Evolutionary conservation across 2,888 invertebrate genomes (phyloP), one percentile per base, ranked within the genome.

Genomic region (Agrochola circellaris): DNA sequence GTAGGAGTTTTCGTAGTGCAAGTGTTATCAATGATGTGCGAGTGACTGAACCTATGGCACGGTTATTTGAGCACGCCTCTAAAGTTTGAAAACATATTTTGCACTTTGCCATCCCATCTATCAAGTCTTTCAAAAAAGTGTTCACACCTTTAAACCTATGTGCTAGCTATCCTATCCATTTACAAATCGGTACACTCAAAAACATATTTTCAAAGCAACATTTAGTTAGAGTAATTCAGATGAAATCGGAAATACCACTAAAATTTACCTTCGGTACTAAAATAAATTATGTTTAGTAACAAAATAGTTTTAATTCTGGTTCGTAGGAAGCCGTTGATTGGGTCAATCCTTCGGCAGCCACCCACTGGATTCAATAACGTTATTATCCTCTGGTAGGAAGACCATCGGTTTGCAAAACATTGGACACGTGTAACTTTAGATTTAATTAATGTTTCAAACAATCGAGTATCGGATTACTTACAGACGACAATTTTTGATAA

Each of bases 311-410:
- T 81, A 68, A 75, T 81, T 69, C 69, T n/a, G 42, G 72, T 71
- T 72, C 38, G 30, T 58, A 67, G 70, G 58, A 66, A 67, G 73
- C 51, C 69, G 34, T 77, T 78, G 78, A 85, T 89, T 78, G 81
- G 70, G 70, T 83, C 79, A 85, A 70, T 75, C 78, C 78, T 75
- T 58, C 76, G 77, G 58, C 56, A 68, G 54, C 81, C 75, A 68
- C 64, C 79, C 83, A 75, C 58, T 79, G 83, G 78, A 72, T 75
- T 85, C 87, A 71, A 81, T 86, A 85, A 89, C 80, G 74, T 81
- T 79, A 88, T 89, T 89, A 87, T 83, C 72, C 68, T 42, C 69
- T 64, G 11, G 45, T 82, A 88, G 87, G 60, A 48, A 11, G 9
- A 64, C 87, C 77, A 75, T 38, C 0, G 7, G 7, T 69, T 71